phyloP scores from a whole-genome alignment of 2,888 invertebrate genomes.

The Nowickia ferox region DNA sequence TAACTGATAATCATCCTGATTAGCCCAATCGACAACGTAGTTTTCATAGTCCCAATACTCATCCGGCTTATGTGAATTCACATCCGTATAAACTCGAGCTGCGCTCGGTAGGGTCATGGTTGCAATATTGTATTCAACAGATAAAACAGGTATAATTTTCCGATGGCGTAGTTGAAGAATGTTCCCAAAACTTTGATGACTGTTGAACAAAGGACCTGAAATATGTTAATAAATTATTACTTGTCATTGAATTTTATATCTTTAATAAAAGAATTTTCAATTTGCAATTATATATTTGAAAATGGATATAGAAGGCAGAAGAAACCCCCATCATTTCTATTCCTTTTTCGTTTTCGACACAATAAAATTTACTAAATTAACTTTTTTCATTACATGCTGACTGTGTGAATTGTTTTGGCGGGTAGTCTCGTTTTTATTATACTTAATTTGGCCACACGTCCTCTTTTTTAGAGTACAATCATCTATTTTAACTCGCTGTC shows the following conservation, averaged over 20 bases:
- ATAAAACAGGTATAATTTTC: background rate
- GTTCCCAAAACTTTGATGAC: constrained; percentile 73
- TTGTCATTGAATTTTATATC: background rate
- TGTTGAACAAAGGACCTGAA: constrained; percentile 73
- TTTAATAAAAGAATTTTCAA: too few species aligned
- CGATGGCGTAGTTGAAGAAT: constrained; percentile 65
- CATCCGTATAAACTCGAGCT: constrained; percentile 99
- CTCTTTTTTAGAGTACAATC: too few species aligned
- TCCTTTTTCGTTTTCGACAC: too few species aligned
- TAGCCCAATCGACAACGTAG: constrained; percentile 99
- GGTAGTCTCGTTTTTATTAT: too few species aligned
- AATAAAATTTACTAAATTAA: too few species aligned
- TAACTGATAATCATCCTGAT: constrained; percentile 99
- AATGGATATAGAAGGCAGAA: too few species aligned
- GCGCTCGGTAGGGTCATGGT: constrained; percentile 96
- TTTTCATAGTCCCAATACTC: constrained; percentile 99
- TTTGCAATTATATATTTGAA: too few species aligned
- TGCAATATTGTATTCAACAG: background rate
- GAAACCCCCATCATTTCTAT: too few species aligned
- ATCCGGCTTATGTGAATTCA: constrained; percentile 98
- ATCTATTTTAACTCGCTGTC: too few species aligned
- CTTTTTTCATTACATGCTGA: too few species aligned
- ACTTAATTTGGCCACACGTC: too few species aligned
- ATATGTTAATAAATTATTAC: background rate
- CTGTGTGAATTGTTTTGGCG: too few species aligned